These are phyloP conservation scores for Carlito syrichta DNA, from an alignment of 2,113 vertebrate genomes.

Conservation along the genomic window DNA sequence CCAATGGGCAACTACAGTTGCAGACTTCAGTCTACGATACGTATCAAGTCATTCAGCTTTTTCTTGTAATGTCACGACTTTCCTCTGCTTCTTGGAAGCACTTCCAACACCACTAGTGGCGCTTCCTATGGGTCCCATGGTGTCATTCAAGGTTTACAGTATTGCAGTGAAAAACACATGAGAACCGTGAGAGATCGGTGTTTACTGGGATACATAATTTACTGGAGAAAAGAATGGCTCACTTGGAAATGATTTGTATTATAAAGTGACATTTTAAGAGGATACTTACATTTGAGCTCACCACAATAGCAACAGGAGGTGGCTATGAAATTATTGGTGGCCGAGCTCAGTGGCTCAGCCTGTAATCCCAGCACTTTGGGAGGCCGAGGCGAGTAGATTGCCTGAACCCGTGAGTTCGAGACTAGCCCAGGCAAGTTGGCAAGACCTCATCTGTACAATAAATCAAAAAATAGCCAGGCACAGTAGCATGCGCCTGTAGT, in stretches of 20 bases:
- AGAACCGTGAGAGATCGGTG: not conserved
- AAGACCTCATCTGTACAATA: too few species aligned
- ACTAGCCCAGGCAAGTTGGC: too few species aligned
- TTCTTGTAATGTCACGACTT: not conserved
- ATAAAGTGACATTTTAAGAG: not conserved
- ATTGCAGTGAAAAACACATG: not conserved
- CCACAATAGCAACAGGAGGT: not conserved
- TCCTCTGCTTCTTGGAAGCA: not conserved
- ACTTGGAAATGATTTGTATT: not conserved
- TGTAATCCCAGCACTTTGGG: too few species aligned
- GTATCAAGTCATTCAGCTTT: not conserved
- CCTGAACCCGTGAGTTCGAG: too few species aligned
- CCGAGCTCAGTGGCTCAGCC: too few species aligned
- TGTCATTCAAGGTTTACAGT: not conserved
- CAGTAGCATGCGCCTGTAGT: too few species aligned
- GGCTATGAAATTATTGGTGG: not conserved
- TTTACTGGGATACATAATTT: not conserved
- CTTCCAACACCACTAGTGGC: not conserved
- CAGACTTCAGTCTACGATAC: too few species aligned
- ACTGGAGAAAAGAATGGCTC: not conserved
- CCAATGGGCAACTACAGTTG: not conserved
- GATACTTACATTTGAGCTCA: not conserved
- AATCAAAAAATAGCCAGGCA: too few species aligned
- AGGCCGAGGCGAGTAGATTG: too few species aligned
- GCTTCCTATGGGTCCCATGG: not conserved